These are phyloP conservation scores for Megamerina dolium DNA, from an alignment of 2,888 invertebrate genomes.

Conservation along the genomic window DNA sequence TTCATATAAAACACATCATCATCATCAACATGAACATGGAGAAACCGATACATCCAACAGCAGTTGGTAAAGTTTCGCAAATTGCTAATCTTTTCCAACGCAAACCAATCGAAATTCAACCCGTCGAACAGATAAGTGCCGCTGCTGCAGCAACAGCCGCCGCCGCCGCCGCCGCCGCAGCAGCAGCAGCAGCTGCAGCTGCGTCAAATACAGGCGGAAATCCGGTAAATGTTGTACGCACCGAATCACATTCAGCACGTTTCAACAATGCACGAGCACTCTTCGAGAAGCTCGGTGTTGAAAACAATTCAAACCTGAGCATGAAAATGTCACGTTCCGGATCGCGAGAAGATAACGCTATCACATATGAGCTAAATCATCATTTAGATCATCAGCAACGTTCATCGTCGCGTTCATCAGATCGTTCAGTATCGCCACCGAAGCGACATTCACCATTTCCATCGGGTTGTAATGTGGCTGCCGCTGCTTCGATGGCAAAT, in stretches of 20 bases:
- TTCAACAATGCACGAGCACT: slow-evolving; percentile 88
- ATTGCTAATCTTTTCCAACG: slow-evolving; percentile 87
- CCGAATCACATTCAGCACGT: slow-evolving; percentile 83
- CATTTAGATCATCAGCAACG: slow-evolving; percentile 42
- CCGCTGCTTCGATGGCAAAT: slow-evolving; percentile 37
- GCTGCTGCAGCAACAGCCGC: slow-evolving; percentile 44
- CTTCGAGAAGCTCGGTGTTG: slow-evolving; percentile 77
- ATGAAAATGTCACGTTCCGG: slow-evolving; percentile 45
- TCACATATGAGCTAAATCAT: too few species aligned
- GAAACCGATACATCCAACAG: slow-evolving; percentile 53
- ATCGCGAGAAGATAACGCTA: slow-evolving; percentile 46
- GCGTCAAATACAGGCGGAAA: slow-evolving; percentile 22
- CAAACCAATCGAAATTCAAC: slow-evolving; percentile 55
- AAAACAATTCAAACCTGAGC: slow-evolving; percentile 54
- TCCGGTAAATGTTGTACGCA: slow-evolving; percentile 71
- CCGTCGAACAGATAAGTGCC: slow-evolving; percentile 43
- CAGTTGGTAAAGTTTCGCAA: slow-evolving; percentile 80
- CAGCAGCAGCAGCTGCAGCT: too few species aligned
- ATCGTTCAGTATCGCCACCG: slow-evolving; percentile 49
- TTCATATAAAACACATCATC: too few species aligned
- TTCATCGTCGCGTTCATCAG: slow-evolving; percentile 42
- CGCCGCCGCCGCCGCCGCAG: slow-evolving; percentile 40
- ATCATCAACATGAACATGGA: slow-evolving; percentile 49
- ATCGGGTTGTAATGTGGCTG: slow-evolving; percentile 36
- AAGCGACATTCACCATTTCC: slow-evolving; percentile 46